Base-by-base conservation (phyloP, 2,113 vertebrate genomes). In the Pseudorhombus dupliciocellatus region DNA sequence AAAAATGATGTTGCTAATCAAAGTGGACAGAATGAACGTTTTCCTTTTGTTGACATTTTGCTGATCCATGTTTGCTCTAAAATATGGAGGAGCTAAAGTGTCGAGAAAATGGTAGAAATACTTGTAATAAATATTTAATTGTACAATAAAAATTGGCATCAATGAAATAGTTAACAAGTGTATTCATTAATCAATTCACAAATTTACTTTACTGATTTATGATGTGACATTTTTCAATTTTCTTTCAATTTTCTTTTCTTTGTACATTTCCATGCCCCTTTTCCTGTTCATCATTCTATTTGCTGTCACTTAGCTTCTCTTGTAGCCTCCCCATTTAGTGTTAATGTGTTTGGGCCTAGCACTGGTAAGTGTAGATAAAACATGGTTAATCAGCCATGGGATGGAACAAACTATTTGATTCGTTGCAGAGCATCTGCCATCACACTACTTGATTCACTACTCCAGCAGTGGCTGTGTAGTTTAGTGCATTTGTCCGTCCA, bases 11-110 rank as follows among this genome's bases (percentile, higher is more conserved):
- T 15, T 25, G 15, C 44, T 64, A 31, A 73, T 40, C 46, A 20
- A 66, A 58, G 28, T 34, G 68, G 54, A 73, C 57, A 73, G 28
- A 63, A 26, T 66, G 20, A 15, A 24, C 22, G n/a, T 75, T 28
- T 58, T 70, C 61, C 18, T 37, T 63, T 46, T 9, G 30, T 61
- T 71, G 26, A 73, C 58, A 66, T 84, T 58, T 77, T 79, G 74
- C n/a, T 62, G 60, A 76, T 78, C 60, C 18, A 2, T 68, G 52
- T 58, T 18, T 53, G 22, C 42, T 67, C 31, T 81, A 25, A 28
- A 61, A 9, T 69, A 22, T 30, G 53, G 25, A 9, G 53, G 25
- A 24, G 1, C 51, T 25, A 5, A 25, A 46, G 16, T 46, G 42
- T 46, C 42, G 18, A 15, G 18, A 9, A 11, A 14, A 53, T 14